phyloP scores from a whole-genome alignment of 2,113 vertebrate species.

The Synodontis membranacea region DNA sequence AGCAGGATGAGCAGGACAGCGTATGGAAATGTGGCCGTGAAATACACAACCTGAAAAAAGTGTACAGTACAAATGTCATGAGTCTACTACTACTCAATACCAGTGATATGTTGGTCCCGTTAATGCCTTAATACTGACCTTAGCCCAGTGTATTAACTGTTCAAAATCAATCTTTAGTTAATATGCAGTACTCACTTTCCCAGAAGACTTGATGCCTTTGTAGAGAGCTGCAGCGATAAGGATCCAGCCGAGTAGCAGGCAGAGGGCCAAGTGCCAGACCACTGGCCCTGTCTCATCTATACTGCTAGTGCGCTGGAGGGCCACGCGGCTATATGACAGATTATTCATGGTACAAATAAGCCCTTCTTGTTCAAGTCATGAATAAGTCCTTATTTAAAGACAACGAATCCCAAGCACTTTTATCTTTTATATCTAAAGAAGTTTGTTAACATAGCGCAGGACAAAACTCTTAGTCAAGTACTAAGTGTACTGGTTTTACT shows the following conservation, averaged over 20 bases:
- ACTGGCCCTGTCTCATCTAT: constrained; percentile 83
- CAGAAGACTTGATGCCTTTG: constrained; percentile 95
- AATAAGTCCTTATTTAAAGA: too few relatives aligned
- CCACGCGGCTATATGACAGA: constrained; percentile 74
- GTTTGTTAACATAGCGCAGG: neutral
- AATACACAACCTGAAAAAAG: constrained; percentile 88
- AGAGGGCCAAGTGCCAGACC: constrained; percentile 93
- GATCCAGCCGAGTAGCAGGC: constrained; percentile 84
- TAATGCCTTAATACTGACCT: neutral
- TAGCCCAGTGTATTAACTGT: neutral
- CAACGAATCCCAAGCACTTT: neutral
- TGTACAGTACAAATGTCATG: neutral
- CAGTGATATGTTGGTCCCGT: too few relatives aligned
- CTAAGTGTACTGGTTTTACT: neutral
- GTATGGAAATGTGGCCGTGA: constrained; percentile 92
- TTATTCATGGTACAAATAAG: neutral
- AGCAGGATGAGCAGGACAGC: constrained; percentile 85
- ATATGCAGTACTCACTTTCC: constrained; percentile 79
- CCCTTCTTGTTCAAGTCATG: too few relatives aligned
- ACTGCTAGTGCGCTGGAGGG: constrained; percentile 80
- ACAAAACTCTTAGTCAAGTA: neutral
- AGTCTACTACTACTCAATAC: neutral
- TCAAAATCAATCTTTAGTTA: neutral
- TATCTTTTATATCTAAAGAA: neutral
- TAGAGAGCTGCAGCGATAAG: constrained; percentile 79